phyloP scores from a whole-genome alignment of 2,797 vertebrate genomes.

The Calcarius lapponicus region DNA sequence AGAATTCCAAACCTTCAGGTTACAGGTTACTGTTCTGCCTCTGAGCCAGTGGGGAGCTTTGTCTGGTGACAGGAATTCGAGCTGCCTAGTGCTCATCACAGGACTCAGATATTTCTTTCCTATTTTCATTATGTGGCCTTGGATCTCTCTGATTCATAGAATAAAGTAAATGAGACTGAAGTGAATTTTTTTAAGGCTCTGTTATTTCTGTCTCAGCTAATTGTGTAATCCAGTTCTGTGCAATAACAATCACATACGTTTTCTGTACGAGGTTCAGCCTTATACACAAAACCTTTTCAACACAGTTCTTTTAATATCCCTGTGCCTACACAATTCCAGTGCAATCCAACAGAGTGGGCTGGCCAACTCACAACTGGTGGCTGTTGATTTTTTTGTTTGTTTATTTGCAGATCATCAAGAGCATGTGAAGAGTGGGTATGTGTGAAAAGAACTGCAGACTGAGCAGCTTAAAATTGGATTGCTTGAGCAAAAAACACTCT shows the following conservation, averaged over 20 bases:
- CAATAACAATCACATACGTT: constrained; percentile 66
- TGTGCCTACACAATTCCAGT: constrained; percentile 71
- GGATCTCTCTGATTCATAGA: not conserved
- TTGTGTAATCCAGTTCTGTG: constrained; percentile 48
- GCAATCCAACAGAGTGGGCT: constrained; percentile 68
- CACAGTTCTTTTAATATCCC: constrained; percentile 68
- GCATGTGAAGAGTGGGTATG: constrained; percentile 75
- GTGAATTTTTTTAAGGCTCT: constrained; percentile 13
- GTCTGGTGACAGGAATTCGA: not conserved
- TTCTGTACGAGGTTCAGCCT: constrained; percentile 66
- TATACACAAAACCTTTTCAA: constrained; percentile 66
- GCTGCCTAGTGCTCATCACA: not conserved
- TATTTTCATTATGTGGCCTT: not conserved
- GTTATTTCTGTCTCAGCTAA: constrained; percentile 46
- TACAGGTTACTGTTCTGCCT: not conserved
- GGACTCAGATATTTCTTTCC: not conserved
- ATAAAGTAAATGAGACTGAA: constrained; percentile 25
- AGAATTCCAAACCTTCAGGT: not conserved
- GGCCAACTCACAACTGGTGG: constrained; percentile 72
- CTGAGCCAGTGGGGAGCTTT: not conserved
- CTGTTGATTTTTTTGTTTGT: constrained; percentile 75
- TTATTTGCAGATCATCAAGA: constrained; percentile 76
- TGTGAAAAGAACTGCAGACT: constrained; percentile 75
- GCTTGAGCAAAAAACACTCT: constrained; percentile 48
- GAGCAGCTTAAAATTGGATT: constrained; percentile 71